A percentile compares a stretch with the other conserved stretches of the same genome.
phyloP scores from a whole-genome alignment of 2,888 invertebrate species.

The Chalcosyrphus nemorum region DNA sequence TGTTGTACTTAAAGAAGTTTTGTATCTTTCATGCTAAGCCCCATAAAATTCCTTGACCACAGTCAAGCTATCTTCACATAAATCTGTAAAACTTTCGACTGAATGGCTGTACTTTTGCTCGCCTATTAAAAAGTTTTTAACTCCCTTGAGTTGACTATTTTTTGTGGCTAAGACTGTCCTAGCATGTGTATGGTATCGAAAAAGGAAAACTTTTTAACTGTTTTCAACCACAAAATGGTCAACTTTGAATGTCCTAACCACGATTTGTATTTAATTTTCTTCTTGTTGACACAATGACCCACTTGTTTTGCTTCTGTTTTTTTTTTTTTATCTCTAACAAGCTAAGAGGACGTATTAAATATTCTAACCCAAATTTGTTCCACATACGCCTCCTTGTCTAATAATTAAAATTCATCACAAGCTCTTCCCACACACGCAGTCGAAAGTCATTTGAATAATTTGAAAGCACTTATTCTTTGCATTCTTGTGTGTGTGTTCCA shows the following conservation, averaged over 20 bases:
- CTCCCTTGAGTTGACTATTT: not conserved
- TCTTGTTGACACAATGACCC: conserved; percentile 12
- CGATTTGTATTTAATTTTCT: conserved; percentile 7
- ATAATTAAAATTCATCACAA: conserved; percentile 48
- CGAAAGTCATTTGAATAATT: conserved; percentile 43
- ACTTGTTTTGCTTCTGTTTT: not conserved
- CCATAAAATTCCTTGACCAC: not conserved
- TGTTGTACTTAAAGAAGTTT: too few species aligned
- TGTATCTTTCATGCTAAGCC: not conserved
- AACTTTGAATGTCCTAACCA: not conserved
- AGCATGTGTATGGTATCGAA: not conserved
- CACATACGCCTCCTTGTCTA: not conserved
- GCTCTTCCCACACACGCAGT: too few species aligned
- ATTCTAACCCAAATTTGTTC: not conserved
- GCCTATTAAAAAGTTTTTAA: not conserved
- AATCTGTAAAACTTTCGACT: not conserved
- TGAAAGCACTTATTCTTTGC: conserved; percentile 15
- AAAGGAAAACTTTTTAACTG: not conserved
- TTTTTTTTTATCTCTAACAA: too few species aligned
- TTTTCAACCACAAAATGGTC: not conserved
- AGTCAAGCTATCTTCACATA: not conserved
- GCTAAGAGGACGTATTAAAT: too few species aligned
- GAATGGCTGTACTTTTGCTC: not conserved
- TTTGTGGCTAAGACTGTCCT: not conserved
- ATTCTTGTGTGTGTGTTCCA: not conserved